Percentiles rank a stretch among this genome's conserved stretches.
Evolutionary conservation across 2,797 vertebrate species (phyloP).

Genomic region (Periparus ater): DNA sequence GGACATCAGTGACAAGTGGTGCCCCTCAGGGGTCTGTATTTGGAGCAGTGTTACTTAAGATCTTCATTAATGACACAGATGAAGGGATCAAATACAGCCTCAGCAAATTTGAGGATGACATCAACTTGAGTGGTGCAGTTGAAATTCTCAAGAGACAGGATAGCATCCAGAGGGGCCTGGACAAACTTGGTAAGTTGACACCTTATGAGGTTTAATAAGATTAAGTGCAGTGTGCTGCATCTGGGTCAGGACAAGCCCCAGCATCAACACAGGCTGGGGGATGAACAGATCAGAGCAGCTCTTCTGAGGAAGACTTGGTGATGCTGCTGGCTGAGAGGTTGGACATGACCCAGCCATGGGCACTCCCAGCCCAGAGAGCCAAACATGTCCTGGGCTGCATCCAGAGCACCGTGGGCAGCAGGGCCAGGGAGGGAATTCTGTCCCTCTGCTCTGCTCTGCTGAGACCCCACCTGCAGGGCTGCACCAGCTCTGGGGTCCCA

Average conservation of each 20-base stretch:
- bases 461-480: not conserved
- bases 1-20: not conserved
- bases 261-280: rapidly evolving
- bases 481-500: not conserved
- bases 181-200: not conserved
- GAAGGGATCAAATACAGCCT: not conserved
- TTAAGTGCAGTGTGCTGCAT: not conserved
- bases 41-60: not conserved
- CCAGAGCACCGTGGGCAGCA: not conserved
- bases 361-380: not conserved
- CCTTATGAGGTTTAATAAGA: not conserved
- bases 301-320: rapidly evolving
- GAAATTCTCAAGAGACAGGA: not conserved
- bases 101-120: not conserved
- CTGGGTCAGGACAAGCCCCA: not conserved
- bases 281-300: not conserved
- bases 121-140: not conserved
- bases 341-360: not conserved
- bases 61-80: not conserved
- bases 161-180: not conserved
- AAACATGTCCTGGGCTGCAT: not conserved
- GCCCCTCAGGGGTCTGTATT: not conserved
- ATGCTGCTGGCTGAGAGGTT: not conserved
- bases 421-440: not conserved
- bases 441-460: not conserved